These are phyloP conservation scores for Hydraecia micacea DNA, from an alignment of 2,888 invertebrate species.

Conservation along the genomic window DNA sequence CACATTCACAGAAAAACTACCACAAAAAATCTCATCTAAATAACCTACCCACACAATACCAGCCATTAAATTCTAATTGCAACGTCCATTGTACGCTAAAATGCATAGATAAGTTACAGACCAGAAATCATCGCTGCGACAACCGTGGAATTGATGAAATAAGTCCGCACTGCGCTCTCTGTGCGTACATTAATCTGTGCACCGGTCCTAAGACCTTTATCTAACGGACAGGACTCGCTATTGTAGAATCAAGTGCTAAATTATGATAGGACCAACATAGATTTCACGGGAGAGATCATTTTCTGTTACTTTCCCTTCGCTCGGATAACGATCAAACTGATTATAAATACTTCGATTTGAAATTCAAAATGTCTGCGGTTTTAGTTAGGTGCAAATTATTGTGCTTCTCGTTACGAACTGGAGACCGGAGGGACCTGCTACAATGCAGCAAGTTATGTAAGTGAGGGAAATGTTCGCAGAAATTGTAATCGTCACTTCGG, in stretches of 20 bases:
- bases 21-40: constrained; percentile 55
- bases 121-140: constrained; percentile 68
- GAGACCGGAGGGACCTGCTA: constrained; percentile 59
- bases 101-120: constrained; percentile 74
- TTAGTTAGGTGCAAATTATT: constrained; percentile 73
- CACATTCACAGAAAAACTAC: constrained; percentile 15
- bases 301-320: constrained; percentile 70
- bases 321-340: constrained; percentile 78
- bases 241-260: constrained; percentile 84
- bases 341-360: constrained; percentile 82
- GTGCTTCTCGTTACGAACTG: constrained; percentile 63
- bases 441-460: constrained; percentile 57
- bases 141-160: constrained; percentile 75
- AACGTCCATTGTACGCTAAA: constrained; percentile 70
- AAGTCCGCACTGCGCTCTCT: constrained; percentile 68
- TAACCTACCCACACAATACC: constrained; percentile 53
- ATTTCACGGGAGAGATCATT: constrained; percentile 81
- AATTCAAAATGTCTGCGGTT: constrained; percentile 80
- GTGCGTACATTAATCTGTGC: constrained; percentile 70
- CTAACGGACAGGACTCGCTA: constrained; percentile 80
- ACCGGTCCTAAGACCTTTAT: constrained; percentile 77
- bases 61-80: constrained; percentile 63
- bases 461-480: constrained; percentile 47
- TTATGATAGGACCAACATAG: constrained; percentile 83
- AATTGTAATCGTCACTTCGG: constrained; percentile 45